phyloP scores from a whole-genome alignment of 2,797 vertebrate genomes.

The Acanthurus lineatus region DNA sequence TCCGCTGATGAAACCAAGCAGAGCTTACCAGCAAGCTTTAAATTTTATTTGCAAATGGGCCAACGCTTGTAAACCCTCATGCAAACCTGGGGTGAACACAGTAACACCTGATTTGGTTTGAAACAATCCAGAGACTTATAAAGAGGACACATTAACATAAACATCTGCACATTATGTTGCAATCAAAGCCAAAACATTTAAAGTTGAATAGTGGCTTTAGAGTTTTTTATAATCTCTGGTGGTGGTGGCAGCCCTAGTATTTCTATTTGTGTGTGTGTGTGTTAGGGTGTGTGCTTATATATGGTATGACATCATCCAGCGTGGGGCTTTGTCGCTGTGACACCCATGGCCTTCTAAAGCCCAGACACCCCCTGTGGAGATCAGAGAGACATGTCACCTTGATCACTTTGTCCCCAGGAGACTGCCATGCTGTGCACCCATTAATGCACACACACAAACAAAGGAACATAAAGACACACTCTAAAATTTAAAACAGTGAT shows the following conservation, averaged over 20 bases:
- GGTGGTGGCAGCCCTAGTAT: not conserved
- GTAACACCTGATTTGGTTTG: too few species aligned
- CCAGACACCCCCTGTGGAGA: conserved; percentile 77
- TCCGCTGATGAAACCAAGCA: too few species aligned
- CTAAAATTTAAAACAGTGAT: conserved; percentile 5
- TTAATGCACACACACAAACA: conserved; percentile 29
- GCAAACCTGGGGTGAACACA: too few species aligned
- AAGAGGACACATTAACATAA: not conserved
- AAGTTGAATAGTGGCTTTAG: not conserved
- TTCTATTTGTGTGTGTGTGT: conserved; percentile 4
- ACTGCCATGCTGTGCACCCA: conserved; percentile 29
- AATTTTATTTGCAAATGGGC: too few species aligned
- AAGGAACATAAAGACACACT: not conserved
- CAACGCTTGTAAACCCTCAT: too few species aligned
- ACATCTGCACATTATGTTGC: not conserved
- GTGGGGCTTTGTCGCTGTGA: conserved; percentile 61
- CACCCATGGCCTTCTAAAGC: conserved; percentile 74
- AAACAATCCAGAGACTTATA: too few species aligned
- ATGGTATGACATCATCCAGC: conserved; percentile 60
- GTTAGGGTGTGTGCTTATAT: conserved; percentile 40
- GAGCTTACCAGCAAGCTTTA: too few species aligned
- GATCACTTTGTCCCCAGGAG: conserved; percentile 63
- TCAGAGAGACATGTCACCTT: conserved; percentile 75
- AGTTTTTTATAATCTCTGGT: conserved; percentile 43
- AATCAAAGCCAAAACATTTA: conserved; percentile 1